Evolutionary conservation across 2,888 invertebrate species (phyloP).

Genomic region (Acanthacorydalis orientalis): DNA sequence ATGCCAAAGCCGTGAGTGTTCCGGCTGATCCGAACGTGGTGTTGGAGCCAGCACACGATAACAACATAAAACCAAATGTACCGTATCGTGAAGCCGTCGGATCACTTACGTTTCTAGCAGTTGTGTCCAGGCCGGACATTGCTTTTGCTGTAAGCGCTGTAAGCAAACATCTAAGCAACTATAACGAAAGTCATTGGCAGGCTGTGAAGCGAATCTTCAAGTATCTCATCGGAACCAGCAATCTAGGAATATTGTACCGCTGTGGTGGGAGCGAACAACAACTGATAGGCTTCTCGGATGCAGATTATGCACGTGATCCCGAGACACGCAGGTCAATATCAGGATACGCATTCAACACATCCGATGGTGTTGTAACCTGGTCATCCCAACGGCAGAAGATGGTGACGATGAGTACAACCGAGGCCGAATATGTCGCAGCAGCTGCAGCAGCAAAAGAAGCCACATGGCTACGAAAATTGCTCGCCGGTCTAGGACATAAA

Average conservation of each 20-base stretch:
- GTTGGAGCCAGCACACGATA: neutral
- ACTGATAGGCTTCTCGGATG: constrained; percentile 4
- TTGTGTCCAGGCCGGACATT: constrained; percentile 5
- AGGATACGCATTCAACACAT: constrained; percentile 11
- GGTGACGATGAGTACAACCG: constrained; percentile 14
- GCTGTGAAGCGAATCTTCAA: constrained; percentile 10
- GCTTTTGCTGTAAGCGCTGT: constrained; percentile 4
- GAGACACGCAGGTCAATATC: constrained; percentile 7
- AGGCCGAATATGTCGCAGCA: constrained; percentile 15
- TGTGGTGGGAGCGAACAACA: constrained; percentile 6
- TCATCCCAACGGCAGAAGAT: constrained; percentile 12
- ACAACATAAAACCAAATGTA: neutral
- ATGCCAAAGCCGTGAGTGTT: constrained; percentile 4
- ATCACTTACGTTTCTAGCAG: constrained; percentile 2
- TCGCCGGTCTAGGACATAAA: constrained; percentile 1
- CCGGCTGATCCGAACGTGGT: constrained; percentile 6
- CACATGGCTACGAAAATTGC: constrained; percentile 9
- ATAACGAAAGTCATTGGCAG: constrained; percentile 2
- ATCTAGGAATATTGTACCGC: constrained; percentile 7
- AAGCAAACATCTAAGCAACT: constrained; percentile 3
- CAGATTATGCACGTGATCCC: constrained; percentile 5
- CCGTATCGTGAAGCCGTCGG: constrained; percentile 5
- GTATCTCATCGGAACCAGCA: constrained; percentile 11
- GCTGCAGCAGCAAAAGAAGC: constrained; percentile 12
- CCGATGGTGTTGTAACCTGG: constrained; percentile 14